Evolutionary conservation across 2,113 vertebrate species (phyloP), one percentile per base, ranked within the genome.

Genomic region (Patagioenas fasciata): DNA sequence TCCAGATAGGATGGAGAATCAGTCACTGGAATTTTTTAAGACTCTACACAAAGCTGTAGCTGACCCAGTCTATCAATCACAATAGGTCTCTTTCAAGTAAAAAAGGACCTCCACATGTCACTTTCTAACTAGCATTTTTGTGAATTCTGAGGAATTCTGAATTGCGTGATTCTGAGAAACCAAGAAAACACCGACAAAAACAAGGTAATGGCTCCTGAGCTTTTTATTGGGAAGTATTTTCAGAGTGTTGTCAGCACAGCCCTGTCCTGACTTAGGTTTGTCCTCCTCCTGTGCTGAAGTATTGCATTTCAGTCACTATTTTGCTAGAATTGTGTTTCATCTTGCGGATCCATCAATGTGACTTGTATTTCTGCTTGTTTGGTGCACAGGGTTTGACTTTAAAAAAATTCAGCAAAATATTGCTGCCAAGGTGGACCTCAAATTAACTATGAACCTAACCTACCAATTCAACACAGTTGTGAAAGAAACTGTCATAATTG

Each of bases 11-110:
- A 5, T 24, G 10, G 7, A 24, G 5, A 93, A 64, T 42, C 4
- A 24, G 3, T 24, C 4, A 2, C 9, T 66, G 10, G 7, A 53
- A 11, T 34, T 73, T 92, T 77, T 80, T 67, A 80, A 72, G 26
- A 21, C 10, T 69, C 14, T 38, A 65, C 44, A 75, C 6, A 90
- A 80, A 69, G 4, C 5, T 83, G 7, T 24, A 91, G 29, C 13
- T 84, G 20, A 73, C 4, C 0, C 20, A 3, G 4, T 69, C 40
- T 31, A 3, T n/a, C 2, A 4, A 3, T 64, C 19, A 2, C 26
- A 72, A 26, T 15, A 69, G 3, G 23, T 75, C 6, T 34, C 20
- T 56, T 75, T 77, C 50, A 88, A 69, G 17, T 36, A 34, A 47
- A 54, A 67, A 10, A 67, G 5, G 28, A 61, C 5, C 1, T 80